These are phyloP conservation scores for Lapara coniferarum DNA, from an alignment of 2,888 invertebrate species.

Conservation along the genomic window DNA sequence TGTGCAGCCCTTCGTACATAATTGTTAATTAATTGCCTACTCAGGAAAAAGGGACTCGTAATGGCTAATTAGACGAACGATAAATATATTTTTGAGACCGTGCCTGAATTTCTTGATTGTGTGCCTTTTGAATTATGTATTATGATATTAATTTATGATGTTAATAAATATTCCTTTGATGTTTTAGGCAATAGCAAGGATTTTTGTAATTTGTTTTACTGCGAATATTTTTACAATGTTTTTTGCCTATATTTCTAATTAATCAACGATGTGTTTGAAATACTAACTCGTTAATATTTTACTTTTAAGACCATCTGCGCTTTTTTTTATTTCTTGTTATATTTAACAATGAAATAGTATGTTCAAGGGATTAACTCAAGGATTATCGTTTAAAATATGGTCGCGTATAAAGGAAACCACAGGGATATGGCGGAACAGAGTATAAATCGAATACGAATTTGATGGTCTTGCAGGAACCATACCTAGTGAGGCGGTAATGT, in stretches of 20 bases:
- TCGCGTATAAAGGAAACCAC: not conserved
- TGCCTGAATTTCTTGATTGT: conserved; percentile 43
- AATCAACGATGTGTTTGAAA: no score
- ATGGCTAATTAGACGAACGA: conserved; percentile 70
- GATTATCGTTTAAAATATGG: not conserved
- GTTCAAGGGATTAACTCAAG: not conserved
- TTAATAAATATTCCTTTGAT: conserved; percentile 26
- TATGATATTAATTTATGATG: conserved; percentile 32
- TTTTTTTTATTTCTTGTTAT: no score
- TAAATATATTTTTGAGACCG: conserved; percentile 65
- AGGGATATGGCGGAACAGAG: not conserved
- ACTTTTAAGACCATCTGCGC: no score
- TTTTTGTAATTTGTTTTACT: not conserved
- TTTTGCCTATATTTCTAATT: no score
- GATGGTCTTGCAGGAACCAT: no score
- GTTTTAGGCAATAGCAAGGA: not conserved
- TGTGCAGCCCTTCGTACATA: conserved; percentile 74
- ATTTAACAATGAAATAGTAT: no score
- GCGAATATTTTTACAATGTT: not conserved
- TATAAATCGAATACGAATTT: not conserved
- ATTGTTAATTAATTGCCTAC: conserved; percentile 78
- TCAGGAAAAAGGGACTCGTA: conserved; percentile 64
- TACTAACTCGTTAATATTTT: no score
- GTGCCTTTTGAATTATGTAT: conserved; percentile 40
- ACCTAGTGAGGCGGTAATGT: no score